Base-by-base conservation (phyloP, 2,888 invertebrate species). In the Choristoneura rosaceana region DNA sequence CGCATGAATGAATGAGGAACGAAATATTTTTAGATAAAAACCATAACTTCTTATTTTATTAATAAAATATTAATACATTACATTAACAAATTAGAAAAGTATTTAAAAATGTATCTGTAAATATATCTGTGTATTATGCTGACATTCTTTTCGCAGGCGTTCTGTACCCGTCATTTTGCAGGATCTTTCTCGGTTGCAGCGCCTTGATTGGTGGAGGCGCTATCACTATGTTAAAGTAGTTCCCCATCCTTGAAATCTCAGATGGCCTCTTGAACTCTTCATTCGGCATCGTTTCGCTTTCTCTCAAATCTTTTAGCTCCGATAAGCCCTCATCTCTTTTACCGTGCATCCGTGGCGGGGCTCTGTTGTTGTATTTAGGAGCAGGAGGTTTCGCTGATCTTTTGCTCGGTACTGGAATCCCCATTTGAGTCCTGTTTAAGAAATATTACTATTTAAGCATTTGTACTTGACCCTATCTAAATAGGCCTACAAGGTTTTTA, bases 211-310 rank as follows among this genome's bases (percentile, higher is more conserved):
- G 93, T 1, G 93, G 93, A 2, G 93, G 93, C 0, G 93, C 93
- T 61, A 94, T 94, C 43, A 94, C 93, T 33, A 93, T 93, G 75
- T 93, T 93, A 76, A 93, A 94, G 77, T 93, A 94, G 81, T 94
- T 94, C 12, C 93, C 93, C 93, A 93, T 92, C 73, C 93, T 83
- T 3, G 93, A 90, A 0, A 90, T 80, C 62, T 93, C 93, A 0
- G 86, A 80, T 7, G 83, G 81, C n/a, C 86, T 81, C 77, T 89
- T 90, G 68, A 79, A 78, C 3, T 89, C 89, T 2, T 89, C 88
- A n/a, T n/a, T 55, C 0, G 61, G 38, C 15, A 78, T 81, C 8
- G 79, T 60, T 0, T 76, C 58, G 0, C 88, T 88, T 0, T 87
- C 87, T 3, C 62, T 67, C 38, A 64, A 47, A n/a, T 71, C 71